These are phyloP conservation scores for Vollenhovia emeryi DNA, from an alignment of 1,140 invertebrate genomes.

Conservation along the genomic window DNA sequence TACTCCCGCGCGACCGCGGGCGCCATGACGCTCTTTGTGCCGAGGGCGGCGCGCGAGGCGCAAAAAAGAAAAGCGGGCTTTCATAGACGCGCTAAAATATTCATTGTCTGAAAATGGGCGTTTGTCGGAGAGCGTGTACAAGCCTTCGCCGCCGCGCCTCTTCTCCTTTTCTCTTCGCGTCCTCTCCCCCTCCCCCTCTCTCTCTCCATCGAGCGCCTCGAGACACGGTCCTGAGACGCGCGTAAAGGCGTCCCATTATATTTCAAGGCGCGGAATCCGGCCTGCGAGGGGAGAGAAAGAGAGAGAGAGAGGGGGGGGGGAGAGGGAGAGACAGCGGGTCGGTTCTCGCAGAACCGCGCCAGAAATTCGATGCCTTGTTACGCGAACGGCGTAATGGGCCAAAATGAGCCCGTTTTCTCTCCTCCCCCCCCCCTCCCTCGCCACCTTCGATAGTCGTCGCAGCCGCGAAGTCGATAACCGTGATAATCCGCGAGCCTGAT, in stretches of 20 bases:
- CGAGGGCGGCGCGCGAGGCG: conserved; percentile 35
- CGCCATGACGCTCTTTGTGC: conserved; percentile 70
- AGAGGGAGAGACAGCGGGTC: neutral
- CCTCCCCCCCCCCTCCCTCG: neutral
- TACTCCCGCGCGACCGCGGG: neutral
- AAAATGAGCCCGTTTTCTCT: neutral
- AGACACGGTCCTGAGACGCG: conserved; percentile 56
- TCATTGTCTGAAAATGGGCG: conserved; percentile 79
- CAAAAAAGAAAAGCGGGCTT: conserved; percentile 68
- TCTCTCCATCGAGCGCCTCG: conserved; percentile 38
- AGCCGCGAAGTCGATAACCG: conserved; percentile 60
- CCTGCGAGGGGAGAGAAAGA: neutral
- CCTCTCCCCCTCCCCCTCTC: neutral
- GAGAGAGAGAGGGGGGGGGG: neutral
- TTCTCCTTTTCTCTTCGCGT: neutral
- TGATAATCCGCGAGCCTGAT: conserved; percentile 28
- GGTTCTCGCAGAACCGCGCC: conserved; percentile 47
- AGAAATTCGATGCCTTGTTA: conserved; percentile 75
- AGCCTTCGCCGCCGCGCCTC: conserved; percentile 40
- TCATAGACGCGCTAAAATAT: conserved; percentile 75
- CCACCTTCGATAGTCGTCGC: conserved; percentile 52
- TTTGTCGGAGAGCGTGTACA: conserved; percentile 72
- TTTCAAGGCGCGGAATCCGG: conserved; percentile 67
- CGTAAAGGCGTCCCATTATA: conserved; percentile 74
- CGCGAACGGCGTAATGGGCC: conserved; percentile 62